A percentile compares a stretch with the other conserved stretches of the same genome.
Evolutionary conservation across 2,888 invertebrate genomes (phyloP).

Genomic region (Diarsia brunnea): DNA sequence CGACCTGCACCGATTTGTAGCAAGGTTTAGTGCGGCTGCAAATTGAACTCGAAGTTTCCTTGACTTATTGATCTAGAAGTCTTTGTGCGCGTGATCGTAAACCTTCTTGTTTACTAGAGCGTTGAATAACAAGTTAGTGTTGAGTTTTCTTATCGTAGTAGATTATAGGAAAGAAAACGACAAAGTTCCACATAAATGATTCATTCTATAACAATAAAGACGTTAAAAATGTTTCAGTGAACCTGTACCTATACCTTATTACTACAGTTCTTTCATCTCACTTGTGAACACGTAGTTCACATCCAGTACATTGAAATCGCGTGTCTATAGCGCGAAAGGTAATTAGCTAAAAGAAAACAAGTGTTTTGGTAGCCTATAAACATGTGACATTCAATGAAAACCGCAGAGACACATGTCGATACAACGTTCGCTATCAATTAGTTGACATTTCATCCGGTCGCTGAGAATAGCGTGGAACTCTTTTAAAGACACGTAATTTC

Average conservation of each 20-base stretch:
- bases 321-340: conserved; percentile 17
- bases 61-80: conserved; percentile 53
- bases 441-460: conserved; percentile 77
- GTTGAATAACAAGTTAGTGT: neutral
- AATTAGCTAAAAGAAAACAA: conserved; percentile 33
- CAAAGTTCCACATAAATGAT: neutral
- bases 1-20: conserved; percentile 74
- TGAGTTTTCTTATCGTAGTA: neutral
- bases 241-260: neutral
- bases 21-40: conserved; percentile 65
- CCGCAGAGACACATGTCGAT: conserved; percentile 80
- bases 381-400: conserved; percentile 66
- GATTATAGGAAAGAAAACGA: neutral
- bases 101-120: conserved; percentile 1
- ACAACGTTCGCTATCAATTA: conserved; percentile 78
- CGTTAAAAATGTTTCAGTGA: neutral
- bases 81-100: conserved; percentile 10
- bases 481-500: conserved; percentile 81
- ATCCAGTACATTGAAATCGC: conserved; percentile 7
- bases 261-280: neutral
- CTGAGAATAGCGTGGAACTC: conserved; percentile 76
- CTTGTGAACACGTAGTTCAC: neutral
- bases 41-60: conserved; percentile 46
- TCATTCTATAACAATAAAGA: neutral
- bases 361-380: conserved; percentile 44